These are phyloP conservation scores for Puffinus mauretanicus DNA, from an alignment of 2,113 vertebrate genomes.

Conservation along the genomic window DNA sequence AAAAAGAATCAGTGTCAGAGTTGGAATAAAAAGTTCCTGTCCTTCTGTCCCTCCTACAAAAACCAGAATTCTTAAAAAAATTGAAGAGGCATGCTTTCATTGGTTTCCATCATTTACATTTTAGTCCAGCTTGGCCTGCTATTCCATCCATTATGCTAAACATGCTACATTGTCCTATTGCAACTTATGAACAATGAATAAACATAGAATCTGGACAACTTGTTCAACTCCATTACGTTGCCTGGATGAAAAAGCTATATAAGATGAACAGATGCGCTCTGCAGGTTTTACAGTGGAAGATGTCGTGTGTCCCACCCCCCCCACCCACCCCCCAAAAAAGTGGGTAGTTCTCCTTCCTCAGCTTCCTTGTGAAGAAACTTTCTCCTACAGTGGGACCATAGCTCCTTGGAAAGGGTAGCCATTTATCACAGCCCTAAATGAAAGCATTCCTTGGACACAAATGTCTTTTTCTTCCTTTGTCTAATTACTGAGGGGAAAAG, in stretches of 20 bases:
- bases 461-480: slow-evolving; percentile 96
- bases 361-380: slow-evolving; percentile 82
- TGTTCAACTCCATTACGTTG: background rate
- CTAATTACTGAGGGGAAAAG: slow-evolving; percentile 85
- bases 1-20: background rate
- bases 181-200: background rate
- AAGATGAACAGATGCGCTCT: background rate
- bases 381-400: slow-evolving; percentile 78
- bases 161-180: background rate
- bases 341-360: slow-evolving; percentile 72
- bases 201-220: background rate
- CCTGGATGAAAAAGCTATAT: background rate
- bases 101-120: background rate
- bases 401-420: slow-evolving; percentile 85
- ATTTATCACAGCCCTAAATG: slow-evolving; percentile 97
- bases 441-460: slow-evolving; percentile 92
- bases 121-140: background rate
- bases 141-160: background rate
- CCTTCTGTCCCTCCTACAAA: background rate
- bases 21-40: background rate
- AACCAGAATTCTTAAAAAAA: background rate
- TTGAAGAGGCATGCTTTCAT: background rate
- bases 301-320: background rate
- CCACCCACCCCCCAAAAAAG: slow-evolving; percentile 20
- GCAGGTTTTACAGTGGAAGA: slow-evolving; percentile 22